Base-by-base conservation (phyloP, 2,888 invertebrate genomes). In the Athripsodes cinereus region DNA sequence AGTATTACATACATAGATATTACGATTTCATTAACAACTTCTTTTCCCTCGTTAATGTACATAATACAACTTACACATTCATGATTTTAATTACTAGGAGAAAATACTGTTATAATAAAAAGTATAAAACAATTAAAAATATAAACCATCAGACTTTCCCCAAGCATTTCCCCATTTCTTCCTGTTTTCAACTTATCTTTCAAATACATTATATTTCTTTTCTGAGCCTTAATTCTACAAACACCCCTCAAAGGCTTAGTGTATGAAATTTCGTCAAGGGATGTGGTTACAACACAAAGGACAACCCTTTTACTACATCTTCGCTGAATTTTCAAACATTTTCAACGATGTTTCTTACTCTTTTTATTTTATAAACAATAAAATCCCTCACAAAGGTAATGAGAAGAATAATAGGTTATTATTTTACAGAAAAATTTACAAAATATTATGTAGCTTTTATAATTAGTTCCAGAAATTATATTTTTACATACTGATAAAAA, bases 201-300 rank as follows among this genome's bases (percentile, higher is more conserved):
- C 40, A 40, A 40, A 40, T 16, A 40, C 40, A 40, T 40, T 13
- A 40, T 40, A 5, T 40, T 40, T 40, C 40, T 40, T 40, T 40
- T 40, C 40, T 40, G 40, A 40, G 16, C 16, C 40, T n/a, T 40
- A 40, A 40, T 40, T 40, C 40, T 13, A 40, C 40, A 40, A 40
- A 40, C 40, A 40, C 40, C 40, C 40, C 40, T 40, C 40, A 40
- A 40, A 40, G 40, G 40, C 40, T 22, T 46, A 40, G 40, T 54
- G 19, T 54, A 54, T 46, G 46, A 21, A 35, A 40, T 54, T 52
- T 22, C 52, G 60, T 34, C 48, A 40, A 40, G 40, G 40, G 40
- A 40, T 40, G 57, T 35, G 60, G 50, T 54, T 58, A 49, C 56
- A 53, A 47, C 40, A 57, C 63, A 63, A 63, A 63, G 58, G 59